These are phyloP conservation scores for Drosophila lowei DNA, from an alignment of 1,140 invertebrate genomes.

Conservation along the genomic window DNA sequence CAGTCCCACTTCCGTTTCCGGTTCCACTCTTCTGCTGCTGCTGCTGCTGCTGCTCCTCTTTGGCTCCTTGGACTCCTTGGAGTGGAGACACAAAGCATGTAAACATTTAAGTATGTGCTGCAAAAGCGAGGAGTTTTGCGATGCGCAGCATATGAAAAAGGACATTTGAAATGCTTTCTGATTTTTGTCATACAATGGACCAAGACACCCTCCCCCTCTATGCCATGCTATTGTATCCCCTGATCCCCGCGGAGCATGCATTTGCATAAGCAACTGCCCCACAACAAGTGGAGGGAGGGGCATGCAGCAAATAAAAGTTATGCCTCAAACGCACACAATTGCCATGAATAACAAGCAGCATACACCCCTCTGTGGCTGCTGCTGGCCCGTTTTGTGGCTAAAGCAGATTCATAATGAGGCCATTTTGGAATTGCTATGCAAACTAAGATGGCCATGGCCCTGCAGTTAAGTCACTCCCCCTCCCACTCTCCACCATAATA, in stretches of 20 bases:
- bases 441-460: constrained; percentile 46
- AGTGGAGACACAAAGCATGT: constrained; percentile 62
- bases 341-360: constrained; percentile 67
- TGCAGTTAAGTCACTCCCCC: neutral
- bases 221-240: no score
- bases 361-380: constrained; percentile 5
- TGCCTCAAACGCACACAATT: constrained; percentile 66
- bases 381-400: neutral
- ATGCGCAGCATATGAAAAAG: constrained; percentile 77
- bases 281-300: constrained; percentile 29
- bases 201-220: constrained; percentile 1
- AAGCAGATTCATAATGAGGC: constrained; percentile 54
- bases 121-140: constrained; percentile 44
- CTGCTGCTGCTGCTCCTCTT: neutral
- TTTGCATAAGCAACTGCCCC: constrained; percentile 48
- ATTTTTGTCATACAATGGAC: constrained; percentile 69
- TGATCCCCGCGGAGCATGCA: constrained; percentile 29
- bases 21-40: neutral
- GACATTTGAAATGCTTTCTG: constrained; percentile 74
- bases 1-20: neutral
- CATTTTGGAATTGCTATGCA: constrained; percentile 51
- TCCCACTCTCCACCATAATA: neutral
- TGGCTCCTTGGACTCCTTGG: constrained; percentile 27
- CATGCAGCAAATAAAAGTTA: constrained; percentile 62
- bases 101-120: constrained; percentile 74